Conservation (phyloP, 2,113 vertebrate genomes). For the Aplodontia rufa region DNA sequence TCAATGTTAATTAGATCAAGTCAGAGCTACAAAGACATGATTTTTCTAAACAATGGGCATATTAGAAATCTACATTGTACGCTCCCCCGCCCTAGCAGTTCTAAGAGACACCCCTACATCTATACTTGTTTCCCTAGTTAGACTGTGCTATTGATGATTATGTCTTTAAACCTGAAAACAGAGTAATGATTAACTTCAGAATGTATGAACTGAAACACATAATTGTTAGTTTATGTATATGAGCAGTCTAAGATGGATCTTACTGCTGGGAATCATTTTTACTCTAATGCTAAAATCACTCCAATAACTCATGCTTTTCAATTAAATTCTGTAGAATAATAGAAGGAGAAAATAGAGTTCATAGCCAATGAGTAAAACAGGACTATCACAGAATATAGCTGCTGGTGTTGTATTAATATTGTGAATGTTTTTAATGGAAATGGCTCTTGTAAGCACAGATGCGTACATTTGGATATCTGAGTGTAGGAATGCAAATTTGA, state of each 20-base stretch:
- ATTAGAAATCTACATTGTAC: fast-evolving
- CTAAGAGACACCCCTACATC: neutral
- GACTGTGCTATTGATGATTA: neutral
- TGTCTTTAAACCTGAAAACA: neutral
- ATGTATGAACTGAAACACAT: neutral
- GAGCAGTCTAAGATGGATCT: fast-evolving
- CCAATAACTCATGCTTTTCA: neutral
- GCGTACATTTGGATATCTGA: neutral
- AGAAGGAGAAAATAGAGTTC: neutral
- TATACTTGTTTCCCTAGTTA: neutral
- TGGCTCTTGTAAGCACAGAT: neutral
- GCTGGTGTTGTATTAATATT: neutral
- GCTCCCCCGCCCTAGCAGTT: neutral
- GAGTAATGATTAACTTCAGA: neutral
- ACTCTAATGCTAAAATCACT: neutral
- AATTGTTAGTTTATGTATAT: neutral
- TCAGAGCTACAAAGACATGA: neutral
- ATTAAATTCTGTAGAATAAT: neutral
- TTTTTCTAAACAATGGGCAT: neutral
- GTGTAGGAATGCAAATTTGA: neutral
- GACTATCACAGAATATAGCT: too few species aligned
- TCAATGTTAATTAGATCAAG: neutral
- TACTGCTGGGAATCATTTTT: neutral
- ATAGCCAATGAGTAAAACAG: too few species aligned
- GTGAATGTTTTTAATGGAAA: neutral